Conservation (phyloP, 2,888 invertebrate species). For the Rosalia funebris region DNA sequence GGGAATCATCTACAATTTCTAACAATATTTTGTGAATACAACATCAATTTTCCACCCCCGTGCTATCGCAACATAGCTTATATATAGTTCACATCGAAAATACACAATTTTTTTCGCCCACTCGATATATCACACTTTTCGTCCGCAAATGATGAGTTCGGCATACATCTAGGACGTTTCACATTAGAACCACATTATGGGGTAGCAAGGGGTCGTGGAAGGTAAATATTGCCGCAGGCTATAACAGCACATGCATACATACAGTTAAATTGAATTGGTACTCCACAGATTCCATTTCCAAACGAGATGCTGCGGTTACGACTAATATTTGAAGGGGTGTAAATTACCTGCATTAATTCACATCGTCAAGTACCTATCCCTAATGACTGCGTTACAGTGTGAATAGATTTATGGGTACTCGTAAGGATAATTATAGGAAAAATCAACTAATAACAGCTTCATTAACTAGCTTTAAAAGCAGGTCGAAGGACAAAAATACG, state of each 20-base stretch:
- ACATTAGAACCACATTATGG: slow-evolving; percentile 12
- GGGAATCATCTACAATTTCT: too few relatives aligned
- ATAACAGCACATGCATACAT: slow-evolving; percentile 47
- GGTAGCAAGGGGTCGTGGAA: slow-evolving; percentile 12
- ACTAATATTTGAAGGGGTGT: slow-evolving; percentile 34
- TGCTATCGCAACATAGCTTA: too few relatives aligned
- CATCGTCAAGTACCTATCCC: not conserved
- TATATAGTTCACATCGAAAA: too few relatives aligned
- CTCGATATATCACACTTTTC: slow-evolving; percentile 3
- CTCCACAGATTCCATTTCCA: slow-evolving; percentile 45
- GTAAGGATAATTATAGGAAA: too few relatives aligned
- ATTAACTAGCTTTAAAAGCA: too few relatives aligned
- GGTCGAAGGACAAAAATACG: too few relatives aligned
- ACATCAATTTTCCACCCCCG: too few relatives aligned
- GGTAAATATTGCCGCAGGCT: slow-evolving; percentile 15
- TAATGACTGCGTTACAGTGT: not conserved
- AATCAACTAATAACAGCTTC: too few relatives aligned
- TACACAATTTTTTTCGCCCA: not conserved
- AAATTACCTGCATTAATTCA: slow-evolving; percentile 31
- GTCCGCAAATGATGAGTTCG: not conserved
- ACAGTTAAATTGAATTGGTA: slow-evolving; percentile 48
- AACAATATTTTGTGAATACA: too few relatives aligned
- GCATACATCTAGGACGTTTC: slow-evolving; percentile 9
- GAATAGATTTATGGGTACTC: too few relatives aligned
- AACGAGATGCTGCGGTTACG: slow-evolving; percentile 42